Evolutionary conservation across 2,888 invertebrate genomes (phyloP).

Genomic region (Scaptomyza reducta): DNA sequence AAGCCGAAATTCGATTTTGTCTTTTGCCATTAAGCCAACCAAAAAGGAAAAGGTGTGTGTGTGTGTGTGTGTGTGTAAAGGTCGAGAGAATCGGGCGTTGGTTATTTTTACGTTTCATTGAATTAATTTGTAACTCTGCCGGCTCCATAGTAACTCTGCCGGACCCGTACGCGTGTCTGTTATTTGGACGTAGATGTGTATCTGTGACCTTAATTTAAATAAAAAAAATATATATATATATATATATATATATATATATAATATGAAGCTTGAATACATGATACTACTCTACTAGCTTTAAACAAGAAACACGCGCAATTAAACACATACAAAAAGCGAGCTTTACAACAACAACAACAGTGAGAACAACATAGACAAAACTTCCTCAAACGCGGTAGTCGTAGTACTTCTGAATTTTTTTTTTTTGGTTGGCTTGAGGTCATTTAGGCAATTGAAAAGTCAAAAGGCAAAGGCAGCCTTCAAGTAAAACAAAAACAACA

Average conservation of each 20-base stretch:
- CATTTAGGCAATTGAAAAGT: constrained; percentile 50
- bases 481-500: constrained; percentile 42
- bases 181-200: constrained; percentile 18
- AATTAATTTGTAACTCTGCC: constrained; percentile 39
- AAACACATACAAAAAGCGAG: constrained; percentile 48
- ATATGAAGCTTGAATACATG: constrained; percentile 25
- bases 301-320: constrained; percentile 49
- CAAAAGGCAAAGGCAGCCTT: constrained; percentile 33
- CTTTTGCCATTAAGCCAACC: constrained; percentile 6
- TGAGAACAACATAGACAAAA: constrained; percentile 33
- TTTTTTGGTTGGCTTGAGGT: constrained; percentile 70
- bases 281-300: constrained; percentile 8
- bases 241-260: background rate
- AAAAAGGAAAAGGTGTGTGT: constrained; percentile 2
- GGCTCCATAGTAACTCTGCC: constrained; percentile 21
- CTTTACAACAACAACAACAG: constrained; percentile 57
- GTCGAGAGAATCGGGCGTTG: constrained; percentile 11
- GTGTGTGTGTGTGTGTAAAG: constrained; percentile 17
- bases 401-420: constrained; percentile 29
- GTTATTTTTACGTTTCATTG: constrained; percentile 4
- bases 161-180: constrained; percentile 20
- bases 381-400: constrained; percentile 57
- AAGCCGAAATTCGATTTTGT: constrained; percentile 10
- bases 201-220: constrained; percentile 59
- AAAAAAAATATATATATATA: constrained; percentile 15